Evolutionary conservation across 2,797 vertebrate species (phyloP).

Genomic region (Corythornis leucogaster): DNA sequence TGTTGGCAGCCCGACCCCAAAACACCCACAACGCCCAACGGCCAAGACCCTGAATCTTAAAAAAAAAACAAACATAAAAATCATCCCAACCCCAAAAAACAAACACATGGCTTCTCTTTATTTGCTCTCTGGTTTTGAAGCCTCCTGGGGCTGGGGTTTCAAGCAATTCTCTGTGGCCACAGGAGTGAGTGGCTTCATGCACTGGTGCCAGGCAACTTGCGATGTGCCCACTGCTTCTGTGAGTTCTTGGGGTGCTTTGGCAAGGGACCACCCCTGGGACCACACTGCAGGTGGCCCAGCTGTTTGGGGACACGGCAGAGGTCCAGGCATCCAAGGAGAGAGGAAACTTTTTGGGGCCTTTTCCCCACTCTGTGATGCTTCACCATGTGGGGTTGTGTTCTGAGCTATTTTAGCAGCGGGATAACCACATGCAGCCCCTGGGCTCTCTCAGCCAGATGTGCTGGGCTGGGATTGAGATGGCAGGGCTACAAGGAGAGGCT

Average conservation of each 20-base stretch:
- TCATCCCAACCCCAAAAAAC: not conserved
- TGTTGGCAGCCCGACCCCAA: not conserved
- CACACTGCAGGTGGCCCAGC: fast-evolving
- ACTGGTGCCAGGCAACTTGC: not conserved
- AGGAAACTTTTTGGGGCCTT: not conserved
- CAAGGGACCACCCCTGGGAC: fast-evolving
- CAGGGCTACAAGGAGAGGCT: not conserved
- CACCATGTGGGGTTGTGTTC: fast-evolving
- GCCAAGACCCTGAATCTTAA: not conserved
- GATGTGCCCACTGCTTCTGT: fast-evolving
- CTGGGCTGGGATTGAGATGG: not conserved
- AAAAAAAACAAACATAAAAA: not conserved
- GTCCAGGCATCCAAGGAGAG: not conserved
- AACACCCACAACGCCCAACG: fast-evolving
- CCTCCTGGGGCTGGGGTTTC: not conserved
- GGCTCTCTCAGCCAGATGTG: not conserved
- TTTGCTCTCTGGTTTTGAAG: constrained; percentile 33
- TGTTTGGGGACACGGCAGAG: not conserved
- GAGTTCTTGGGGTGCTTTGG: fast-evolving
- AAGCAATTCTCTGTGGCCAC: not conserved
- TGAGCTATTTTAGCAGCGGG: not conserved
- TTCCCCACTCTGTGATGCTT: not conserved
- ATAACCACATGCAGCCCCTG: not conserved
- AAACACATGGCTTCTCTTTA: constrained; percentile 2
- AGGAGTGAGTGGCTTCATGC: fast-evolving